phyloP scores from a whole-genome alignment of 2,888 invertebrate genomes.

The Coremacera marginata region DNA sequence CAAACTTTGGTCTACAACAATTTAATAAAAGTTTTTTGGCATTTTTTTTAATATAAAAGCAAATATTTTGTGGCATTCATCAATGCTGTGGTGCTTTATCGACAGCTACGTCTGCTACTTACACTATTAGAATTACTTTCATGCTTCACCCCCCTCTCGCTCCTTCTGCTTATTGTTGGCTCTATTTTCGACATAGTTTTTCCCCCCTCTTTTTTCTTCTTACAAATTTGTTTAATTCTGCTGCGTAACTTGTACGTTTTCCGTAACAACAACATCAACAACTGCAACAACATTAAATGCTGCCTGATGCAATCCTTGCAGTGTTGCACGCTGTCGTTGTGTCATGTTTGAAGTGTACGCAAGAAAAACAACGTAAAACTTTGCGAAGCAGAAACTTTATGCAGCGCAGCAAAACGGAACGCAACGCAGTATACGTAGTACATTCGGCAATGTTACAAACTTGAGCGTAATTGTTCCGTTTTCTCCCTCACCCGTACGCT shows the following conservation, averaged over 20 bases:
- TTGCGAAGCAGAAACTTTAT: conserved; percentile 21
- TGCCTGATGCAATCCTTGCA: background rate
- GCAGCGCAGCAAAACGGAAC: background rate
- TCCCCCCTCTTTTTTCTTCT: background rate
- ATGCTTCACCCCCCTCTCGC: background rate
- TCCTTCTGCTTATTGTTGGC: background rate
- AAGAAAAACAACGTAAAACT: conserved; percentile 31
- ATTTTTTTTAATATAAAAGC: conserved; percentile 30
- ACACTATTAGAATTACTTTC: background rate
- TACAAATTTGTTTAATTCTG: background rate
- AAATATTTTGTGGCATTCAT: conserved; percentile 31
- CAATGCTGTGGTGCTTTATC: background rate
- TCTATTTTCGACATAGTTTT: background rate
- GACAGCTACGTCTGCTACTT: too few species aligned
- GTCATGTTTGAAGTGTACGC: conserved; percentile 1
- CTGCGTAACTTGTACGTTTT: background rate
- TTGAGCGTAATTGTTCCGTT: conserved; percentile 3
- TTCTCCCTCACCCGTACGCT: background rate
- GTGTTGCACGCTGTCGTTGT: background rate
- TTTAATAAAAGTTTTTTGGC: conserved; percentile 18
- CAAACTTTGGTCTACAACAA: conserved; percentile 3
- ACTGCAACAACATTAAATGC: background rate
- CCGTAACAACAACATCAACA: background rate
- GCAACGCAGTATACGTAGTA: background rate
- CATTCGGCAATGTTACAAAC: background rate